Conservation (phyloP, 2,797 vertebrate species). For the Echeneis naucrates region DNA sequence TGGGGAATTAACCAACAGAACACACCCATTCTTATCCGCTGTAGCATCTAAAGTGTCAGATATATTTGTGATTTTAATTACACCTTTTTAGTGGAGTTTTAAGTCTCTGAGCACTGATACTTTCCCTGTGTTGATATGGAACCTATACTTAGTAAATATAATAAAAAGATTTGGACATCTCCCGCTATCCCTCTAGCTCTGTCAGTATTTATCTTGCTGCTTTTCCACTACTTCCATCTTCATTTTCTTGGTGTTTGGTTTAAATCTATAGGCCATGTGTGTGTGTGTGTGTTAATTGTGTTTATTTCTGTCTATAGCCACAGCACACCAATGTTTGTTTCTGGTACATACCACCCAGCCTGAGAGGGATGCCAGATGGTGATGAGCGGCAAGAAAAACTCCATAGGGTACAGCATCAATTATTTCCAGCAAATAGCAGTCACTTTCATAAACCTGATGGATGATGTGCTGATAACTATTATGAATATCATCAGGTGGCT, state of each 20-base stretch:
- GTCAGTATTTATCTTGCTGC: not conserved
- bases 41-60: too few relatives aligned
- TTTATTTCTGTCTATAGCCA: slow-evolving; percentile 83
- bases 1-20: not conserved
- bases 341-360: slow-evolving; percentile 96
- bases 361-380: slow-evolving; percentile 90
- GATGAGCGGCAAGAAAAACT: slow-evolving; percentile 92
- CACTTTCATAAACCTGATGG: not conserved
- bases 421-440: not conserved
- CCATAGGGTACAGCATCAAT: slow-evolving; percentile 85
- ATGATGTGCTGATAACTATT: not conserved
- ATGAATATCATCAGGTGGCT: slow-evolving; percentile 86
- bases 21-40: not conserved
- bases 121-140: too few relatives aligned
- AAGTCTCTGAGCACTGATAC: too few relatives aligned
- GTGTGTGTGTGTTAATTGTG: not conserved
- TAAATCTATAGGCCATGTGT: not conserved
- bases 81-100: too few relatives aligned
- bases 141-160: too few relatives aligned
- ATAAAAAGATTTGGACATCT: too few relatives aligned
- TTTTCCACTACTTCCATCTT: not conserved
- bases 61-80: too few relatives aligned
- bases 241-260: not conserved
- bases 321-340: slow-evolving; percentile 99
- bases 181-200: not conserved